Percentiles rank a stretch among this genome's conserved stretches.
phyloP scores from a whole-genome alignment of 2,888 invertebrate species.

The Nemotelus pantherinus region DNA sequence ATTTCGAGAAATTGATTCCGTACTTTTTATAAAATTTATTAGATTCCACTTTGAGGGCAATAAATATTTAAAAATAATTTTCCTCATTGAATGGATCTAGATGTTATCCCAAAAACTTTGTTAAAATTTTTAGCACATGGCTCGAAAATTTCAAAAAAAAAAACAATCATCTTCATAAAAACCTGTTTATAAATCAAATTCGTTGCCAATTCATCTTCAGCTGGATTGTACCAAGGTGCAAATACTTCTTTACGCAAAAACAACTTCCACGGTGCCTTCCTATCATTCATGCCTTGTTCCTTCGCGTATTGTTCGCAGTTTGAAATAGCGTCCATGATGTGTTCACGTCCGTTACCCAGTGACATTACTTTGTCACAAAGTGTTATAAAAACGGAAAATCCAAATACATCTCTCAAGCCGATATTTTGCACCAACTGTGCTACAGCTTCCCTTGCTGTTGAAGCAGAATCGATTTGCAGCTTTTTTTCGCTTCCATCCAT shows the following conservation, averaged over 20 bases:
- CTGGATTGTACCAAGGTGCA: slow-evolving; percentile 90
- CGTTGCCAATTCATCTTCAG: slow-evolving; percentile 82
- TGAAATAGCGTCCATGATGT: slow-evolving; percentile 95
- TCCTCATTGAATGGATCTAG: too few relatives aligned
- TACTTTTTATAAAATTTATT: too few relatives aligned
- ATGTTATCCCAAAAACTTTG: too few relatives aligned
- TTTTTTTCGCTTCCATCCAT: slow-evolving; percentile 88
- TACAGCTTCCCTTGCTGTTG: slow-evolving; percentile 89
- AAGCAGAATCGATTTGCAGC: slow-evolving; percentile 88
- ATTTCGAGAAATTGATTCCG: too few relatives aligned
- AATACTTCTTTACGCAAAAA: slow-evolving; percentile 91
- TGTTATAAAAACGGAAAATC: slow-evolving; percentile 91
- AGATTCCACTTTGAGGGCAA: too few relatives aligned
- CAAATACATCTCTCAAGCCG: slow-evolving; percentile 82
- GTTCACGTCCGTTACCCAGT: slow-evolving; percentile 87
- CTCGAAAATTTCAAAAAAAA: background rate
- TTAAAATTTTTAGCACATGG: background rate
- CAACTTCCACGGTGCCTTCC: slow-evolving; percentile 87
- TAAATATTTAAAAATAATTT: too few relatives aligned
- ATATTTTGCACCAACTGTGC: slow-evolving; percentile 81
- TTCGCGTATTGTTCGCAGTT: slow-evolving; percentile 96
- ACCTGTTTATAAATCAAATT: slow-evolving; percentile 88
- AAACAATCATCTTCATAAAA: too few relatives aligned
- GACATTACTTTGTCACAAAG: slow-evolving; percentile 90
- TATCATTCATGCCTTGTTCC: slow-evolving; percentile 86